Base-by-base conservation (phyloP, 2,888 invertebrate species). In the Trissolcus japonicus region DNA sequence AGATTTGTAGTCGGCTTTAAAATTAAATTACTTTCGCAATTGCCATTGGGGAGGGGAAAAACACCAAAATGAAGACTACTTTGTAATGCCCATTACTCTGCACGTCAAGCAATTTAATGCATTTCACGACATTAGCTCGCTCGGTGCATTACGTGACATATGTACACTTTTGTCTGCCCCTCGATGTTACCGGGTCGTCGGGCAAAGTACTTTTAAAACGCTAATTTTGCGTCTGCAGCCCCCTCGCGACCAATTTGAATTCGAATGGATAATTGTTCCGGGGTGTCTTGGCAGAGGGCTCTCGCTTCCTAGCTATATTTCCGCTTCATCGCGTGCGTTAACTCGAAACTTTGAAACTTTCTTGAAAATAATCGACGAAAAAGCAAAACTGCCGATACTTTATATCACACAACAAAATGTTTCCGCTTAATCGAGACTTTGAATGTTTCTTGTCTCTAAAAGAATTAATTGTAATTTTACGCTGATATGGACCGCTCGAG, bases 251-350 rank as follows among this genome's bases (percentile, higher is more conserved):
- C 81, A 80, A 82, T 83, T 82, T 79, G 78, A 83, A 81, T 82
- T 78, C 68, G 76, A 80, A 80, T 76, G 80, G 80, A 83, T 83
- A 83, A 83, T 83, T 82, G 79, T 68, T 40, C 65, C 61, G 67
- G 68, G 60, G 73, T 78, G 75, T 72, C 78, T 78, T 59, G 57
- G 40, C 67, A 54, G 43, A 46, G 48, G 11, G 35, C 16, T 48
- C n/a, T 54, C 43, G 11, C 17, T 43, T 19, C 53, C 6, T 17
- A 60, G 46, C 69, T 19, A 41, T 46, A 40, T 21, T 69, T 17
- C n/a, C 61, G 65, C 60, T 74, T 61, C 67, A 65, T 77, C 67
- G 76, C 74, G 43, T 65, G 48, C 71, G 67, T 67, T 77, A 76
- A 77, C 63, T 73, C 60, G 9, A 35, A 35, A 35, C 35, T 35